These are phyloP conservation scores for Chrosomus eos DNA, from an alignment of 2,797 vertebrate species.

Conservation along the genomic window DNA sequence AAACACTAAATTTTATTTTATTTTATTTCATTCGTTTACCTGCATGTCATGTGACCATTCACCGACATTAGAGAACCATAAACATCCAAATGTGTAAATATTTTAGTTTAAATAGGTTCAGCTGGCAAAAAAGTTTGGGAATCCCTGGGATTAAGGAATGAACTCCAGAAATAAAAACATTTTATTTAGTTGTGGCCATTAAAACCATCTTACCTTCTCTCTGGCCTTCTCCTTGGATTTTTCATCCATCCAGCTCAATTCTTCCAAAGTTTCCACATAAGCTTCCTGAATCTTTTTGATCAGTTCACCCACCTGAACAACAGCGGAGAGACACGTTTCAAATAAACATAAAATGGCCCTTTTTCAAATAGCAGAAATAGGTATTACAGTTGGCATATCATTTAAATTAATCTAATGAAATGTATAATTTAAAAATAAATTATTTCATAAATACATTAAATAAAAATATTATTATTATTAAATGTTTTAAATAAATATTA, in stretches of 20 bases:
- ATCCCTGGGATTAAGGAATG: neutral
- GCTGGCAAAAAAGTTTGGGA: neutral
- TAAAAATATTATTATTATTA: no score
- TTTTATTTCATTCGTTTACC: neutral
- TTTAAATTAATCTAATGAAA: neutral
- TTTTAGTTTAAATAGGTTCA: neutral
- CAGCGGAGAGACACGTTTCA: neutral
- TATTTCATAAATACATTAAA: no score
- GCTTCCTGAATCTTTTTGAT: slow-evolving; percentile 89
- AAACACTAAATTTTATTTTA: neutral
- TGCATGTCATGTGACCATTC: neutral
- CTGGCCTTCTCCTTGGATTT: slow-evolving; percentile 88
- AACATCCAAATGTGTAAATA: neutral
- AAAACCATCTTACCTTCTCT: slow-evolving; percentile 82
- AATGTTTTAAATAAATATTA: no score
- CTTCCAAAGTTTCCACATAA: slow-evolving; percentile 92
- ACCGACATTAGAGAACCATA: neutral
- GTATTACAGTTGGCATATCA: neutral
- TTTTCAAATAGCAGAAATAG: neutral
- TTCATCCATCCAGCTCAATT: slow-evolving; percentile 95
- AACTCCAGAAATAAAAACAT: neutral
- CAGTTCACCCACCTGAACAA: slow-evolving; percentile 87
- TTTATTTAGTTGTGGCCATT: neutral
- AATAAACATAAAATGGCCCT: neutral
- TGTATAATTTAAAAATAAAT: neutral